These are phyloP conservation scores for Spea hammondii DNA, from an alignment of 2,797 vertebrate genomes.

Conservation along the genomic window DNA sequence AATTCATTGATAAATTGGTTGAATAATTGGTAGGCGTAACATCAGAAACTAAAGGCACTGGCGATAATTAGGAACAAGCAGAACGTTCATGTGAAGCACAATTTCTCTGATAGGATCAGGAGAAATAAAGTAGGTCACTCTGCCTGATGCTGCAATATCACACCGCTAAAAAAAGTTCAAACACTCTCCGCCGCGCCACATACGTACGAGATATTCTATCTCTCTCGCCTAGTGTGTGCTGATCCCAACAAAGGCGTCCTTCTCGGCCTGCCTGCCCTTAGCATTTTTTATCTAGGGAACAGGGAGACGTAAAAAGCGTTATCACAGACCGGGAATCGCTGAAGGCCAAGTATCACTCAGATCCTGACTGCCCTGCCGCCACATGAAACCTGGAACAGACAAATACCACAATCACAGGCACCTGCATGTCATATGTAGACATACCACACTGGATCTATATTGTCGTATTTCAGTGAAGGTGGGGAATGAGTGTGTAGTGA, in stretches of 20 bases:
- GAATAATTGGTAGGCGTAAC: too few species aligned
- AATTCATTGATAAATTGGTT: too few species aligned
- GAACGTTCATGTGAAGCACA: conserved; percentile 3
- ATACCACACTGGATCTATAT: not conserved
- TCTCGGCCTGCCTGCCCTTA: conserved; percentile 80
- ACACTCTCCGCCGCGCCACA: conserved; percentile 65
- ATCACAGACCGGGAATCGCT: conserved; percentile 69
- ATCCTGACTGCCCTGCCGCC: conserved; percentile 44
- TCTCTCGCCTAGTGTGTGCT: conserved; percentile 58
- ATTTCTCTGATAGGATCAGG: conserved; percentile 42
- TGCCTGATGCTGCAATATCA: conserved; percentile 32
- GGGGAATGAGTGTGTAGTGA: not conserved
- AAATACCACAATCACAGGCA: conserved; percentile 39
- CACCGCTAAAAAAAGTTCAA: conserved; percentile 56
- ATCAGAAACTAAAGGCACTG: too few species aligned
- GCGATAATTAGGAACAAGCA: not conserved
- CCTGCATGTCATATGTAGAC: conserved; percentile 29
- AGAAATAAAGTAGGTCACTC: conserved; percentile 50
- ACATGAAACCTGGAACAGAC: conserved; percentile 41
- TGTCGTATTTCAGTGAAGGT: not conserved
- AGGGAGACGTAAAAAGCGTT: conserved; percentile 75
- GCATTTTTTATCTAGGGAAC: conserved; percentile 83
- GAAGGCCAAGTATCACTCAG: conserved; percentile 58
- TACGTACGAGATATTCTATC: conserved; percentile 65
- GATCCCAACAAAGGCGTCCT: conserved; percentile 63